Evolutionary conservation across 1,140 invertebrate genomes (phyloP).

Genomic region (Rhagoletis zephyria): DNA sequence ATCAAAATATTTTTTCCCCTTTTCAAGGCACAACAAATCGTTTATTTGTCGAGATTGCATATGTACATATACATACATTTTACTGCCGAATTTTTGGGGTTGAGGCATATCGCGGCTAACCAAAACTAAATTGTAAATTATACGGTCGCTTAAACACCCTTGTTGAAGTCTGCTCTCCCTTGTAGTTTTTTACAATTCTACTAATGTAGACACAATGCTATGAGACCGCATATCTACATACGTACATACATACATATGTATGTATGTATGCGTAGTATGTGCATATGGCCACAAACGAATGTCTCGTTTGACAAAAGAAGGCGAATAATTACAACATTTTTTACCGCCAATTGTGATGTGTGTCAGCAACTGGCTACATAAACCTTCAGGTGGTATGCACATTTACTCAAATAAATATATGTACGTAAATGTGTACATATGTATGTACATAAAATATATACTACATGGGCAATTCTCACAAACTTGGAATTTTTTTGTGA

Average conservation of each 20-base stretch:
- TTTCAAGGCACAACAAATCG: no score
- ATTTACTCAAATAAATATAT: not conserved
- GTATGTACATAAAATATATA: no score
- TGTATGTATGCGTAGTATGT: not conserved
- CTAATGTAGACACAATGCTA: not conserved
- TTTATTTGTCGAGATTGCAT: not conserved
- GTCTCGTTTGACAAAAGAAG: not conserved
- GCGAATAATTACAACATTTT: constrained; percentile 17
- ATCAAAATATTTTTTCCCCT: no score
- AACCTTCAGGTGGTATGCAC: not conserved
- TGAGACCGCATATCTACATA: no score
- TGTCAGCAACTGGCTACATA: constrained; percentile 27
- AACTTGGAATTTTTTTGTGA: not conserved
- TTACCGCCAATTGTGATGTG: not conserved
- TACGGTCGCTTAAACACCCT: constrained; percentile 56
- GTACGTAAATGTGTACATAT: no score
- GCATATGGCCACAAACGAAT: not conserved
- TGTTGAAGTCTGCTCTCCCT: not conserved
- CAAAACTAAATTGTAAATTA: constrained; percentile 57
- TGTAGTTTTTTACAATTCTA: constrained; percentile 14
- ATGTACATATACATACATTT: not conserved
- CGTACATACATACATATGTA: no score
- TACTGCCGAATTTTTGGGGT: not conserved
- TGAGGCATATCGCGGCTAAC: constrained; percentile 47
- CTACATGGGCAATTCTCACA: not conserved